These are phyloP conservation scores for Globia sparganii DNA, from an alignment of 2,888 invertebrate genomes.

Conservation along the genomic window DNA sequence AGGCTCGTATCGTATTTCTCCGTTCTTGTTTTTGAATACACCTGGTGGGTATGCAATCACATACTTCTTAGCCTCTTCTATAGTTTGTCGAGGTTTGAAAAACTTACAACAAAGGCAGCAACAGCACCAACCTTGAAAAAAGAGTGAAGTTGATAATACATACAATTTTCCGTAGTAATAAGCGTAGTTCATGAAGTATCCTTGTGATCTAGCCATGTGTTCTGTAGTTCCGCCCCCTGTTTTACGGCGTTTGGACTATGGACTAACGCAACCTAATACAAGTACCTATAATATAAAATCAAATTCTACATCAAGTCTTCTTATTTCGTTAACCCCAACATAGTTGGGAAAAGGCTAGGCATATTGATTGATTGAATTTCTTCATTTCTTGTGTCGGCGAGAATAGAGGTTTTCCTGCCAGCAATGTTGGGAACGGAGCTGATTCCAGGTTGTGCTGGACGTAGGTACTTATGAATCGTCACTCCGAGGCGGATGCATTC, in stretches of 20 bases:
- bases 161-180: not conserved
- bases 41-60: conserved; percentile 91
- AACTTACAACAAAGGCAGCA: conserved; percentile 91
- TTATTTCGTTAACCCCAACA: not conserved
- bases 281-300: not conserved
- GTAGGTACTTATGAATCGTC: not conserved
- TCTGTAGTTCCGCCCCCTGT: not conserved
- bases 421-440: not conserved
- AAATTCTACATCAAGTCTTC: not conserved
- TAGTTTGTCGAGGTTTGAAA: conserved; percentile 89
- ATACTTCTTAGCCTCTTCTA: conserved; percentile 90
- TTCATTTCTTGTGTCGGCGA: not conserved
- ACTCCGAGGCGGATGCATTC: not conserved
- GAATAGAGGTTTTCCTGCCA: not conserved
- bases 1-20: conserved; percentile 86
- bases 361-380: not conserved
- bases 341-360: not conserved
- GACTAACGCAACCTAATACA: not conserved
- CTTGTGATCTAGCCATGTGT: not conserved
- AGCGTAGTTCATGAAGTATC: not conserved
- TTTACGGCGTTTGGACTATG: not conserved
- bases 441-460: not conserved
- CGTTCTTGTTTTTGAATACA: conserved; percentile 78
- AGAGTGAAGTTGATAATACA: not conserved
- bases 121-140: conserved; percentile 91